Conservation (phyloP, 2,113 vertebrate genomes). For the Odocoileus hemionus region DNA sequence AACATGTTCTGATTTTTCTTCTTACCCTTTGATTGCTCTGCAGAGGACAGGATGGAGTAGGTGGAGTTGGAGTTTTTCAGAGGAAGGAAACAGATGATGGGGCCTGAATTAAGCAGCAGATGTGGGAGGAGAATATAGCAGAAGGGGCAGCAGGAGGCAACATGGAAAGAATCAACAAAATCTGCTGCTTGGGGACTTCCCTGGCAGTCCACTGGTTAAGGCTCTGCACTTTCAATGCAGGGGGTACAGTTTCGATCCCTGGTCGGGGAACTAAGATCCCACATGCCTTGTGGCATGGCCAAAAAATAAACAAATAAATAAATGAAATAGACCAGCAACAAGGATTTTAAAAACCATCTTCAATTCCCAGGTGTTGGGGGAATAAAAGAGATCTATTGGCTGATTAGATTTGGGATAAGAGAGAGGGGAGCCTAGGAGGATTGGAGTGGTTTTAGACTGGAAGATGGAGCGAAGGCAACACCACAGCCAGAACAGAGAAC, state of each 20-base stretch:
- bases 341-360: background rate
- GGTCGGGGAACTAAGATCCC: background rate
- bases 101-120: background rate
- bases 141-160: background rate
- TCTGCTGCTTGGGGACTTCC: background rate
- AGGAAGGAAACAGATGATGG: background rate
- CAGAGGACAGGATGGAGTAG: background rate
- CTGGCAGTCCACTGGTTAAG: background rate
- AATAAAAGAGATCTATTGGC: background rate
- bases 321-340: background rate
- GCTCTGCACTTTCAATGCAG: background rate
- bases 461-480: background rate
- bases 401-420: background rate
- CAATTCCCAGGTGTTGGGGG: background rate
- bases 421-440: background rate
- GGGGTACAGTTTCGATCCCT: background rate
- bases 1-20: background rate
- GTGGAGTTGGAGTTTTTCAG: background rate
- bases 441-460: too few species aligned
- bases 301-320: background rate
- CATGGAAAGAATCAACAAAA: background rate
- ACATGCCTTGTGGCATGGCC: background rate
- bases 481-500: background rate
- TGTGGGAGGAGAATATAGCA: background rate
- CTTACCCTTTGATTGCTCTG: background rate